These are phyloP conservation scores for Dasyurus viverrinus DNA, from an alignment of 2,113 vertebrate species.

Conservation along the genomic window DNA sequence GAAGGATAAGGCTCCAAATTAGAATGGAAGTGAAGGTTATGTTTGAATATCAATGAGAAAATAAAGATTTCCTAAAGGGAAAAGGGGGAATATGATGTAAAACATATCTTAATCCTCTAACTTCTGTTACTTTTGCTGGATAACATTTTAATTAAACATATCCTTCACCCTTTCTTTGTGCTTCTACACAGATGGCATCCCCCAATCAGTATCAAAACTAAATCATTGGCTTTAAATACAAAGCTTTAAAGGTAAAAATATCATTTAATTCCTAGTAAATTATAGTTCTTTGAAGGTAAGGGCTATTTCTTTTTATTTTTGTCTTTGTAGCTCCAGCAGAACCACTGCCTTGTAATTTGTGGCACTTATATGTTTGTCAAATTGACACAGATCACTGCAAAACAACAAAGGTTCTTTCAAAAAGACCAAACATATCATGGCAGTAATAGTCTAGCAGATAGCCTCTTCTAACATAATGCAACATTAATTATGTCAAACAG, in stretches of 20 bases:
- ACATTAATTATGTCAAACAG: constrained; percentile 43
- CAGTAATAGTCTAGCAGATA: constrained; percentile 32
- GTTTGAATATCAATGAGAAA: background rate
- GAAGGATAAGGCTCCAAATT: background rate
- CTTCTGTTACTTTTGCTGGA: background rate
- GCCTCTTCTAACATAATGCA: constrained; percentile 3
- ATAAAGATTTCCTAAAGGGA: background rate
- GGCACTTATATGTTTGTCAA: background rate
- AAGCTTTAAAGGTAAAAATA: constrained; percentile 41
- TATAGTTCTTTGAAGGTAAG: background rate
- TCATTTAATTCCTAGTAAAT: background rate
- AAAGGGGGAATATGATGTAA: background rate
- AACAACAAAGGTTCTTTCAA: constrained; percentile 45
- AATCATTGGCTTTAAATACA: background rate
- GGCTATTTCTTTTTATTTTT: background rate
- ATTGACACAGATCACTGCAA: background rate
- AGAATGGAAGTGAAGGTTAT: background rate
- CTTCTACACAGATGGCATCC: constrained; percentile 11
- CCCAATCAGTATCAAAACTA: background rate
- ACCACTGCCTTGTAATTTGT: background rate
- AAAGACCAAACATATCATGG: constrained; percentile 19
- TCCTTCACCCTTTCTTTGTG: background rate
- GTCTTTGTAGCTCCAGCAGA: background rate
- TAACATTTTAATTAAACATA: constrained; percentile 4
- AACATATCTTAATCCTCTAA: background rate